Percentiles rank a stretch among this genome's conserved stretches.
phyloP scores from a whole-genome alignment of 2,888 invertebrate genomes.

The Bombylius discolor region DNA sequence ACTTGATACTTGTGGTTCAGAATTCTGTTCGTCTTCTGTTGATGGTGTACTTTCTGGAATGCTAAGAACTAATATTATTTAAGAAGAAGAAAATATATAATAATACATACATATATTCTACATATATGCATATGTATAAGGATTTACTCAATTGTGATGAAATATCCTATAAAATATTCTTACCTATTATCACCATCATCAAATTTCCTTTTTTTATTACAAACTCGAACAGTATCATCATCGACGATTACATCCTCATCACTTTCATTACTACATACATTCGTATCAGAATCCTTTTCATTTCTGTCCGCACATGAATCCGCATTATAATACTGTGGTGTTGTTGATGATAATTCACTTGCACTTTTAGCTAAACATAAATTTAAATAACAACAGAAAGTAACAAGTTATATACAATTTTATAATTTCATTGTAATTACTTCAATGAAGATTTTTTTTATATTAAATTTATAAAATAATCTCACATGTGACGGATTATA shows the following conservation, averaged over 20 bases:
- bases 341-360: slow-evolving; percentile 34
- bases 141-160: too few relatives aligned
- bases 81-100: too few relatives aligned
- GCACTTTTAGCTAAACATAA: slow-evolving; percentile 28
- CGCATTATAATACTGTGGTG: slow-evolving; percentile 34
- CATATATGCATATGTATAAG: too few relatives aligned
- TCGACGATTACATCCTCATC: slow-evolving; percentile 37
- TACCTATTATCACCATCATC: slow-evolving; percentile 20
- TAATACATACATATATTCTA: too few relatives aligned
- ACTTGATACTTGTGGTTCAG: slow-evolving; percentile 35
- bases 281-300: slow-evolving; percentile 23
- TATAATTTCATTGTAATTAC: too few relatives aligned
- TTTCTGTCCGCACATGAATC: slow-evolving; percentile 30
- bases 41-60: slow-evolving; percentile 21
- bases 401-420: too few relatives aligned
- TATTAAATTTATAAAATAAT: too few relatives aligned
- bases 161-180: background rate
- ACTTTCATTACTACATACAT: slow-evolving; percentile 33
- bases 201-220: slow-evolving; percentile 26
- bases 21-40: slow-evolving; percentile 31
- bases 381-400: too few relatives aligned
- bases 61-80: background rate
- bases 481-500: too few relatives aligned
- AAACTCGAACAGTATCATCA: slow-evolving; percentile 28
- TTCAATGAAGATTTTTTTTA: too few relatives aligned